Base-by-base conservation (phyloP, 2,113 vertebrate species). In the Condylura cristata region DNA sequence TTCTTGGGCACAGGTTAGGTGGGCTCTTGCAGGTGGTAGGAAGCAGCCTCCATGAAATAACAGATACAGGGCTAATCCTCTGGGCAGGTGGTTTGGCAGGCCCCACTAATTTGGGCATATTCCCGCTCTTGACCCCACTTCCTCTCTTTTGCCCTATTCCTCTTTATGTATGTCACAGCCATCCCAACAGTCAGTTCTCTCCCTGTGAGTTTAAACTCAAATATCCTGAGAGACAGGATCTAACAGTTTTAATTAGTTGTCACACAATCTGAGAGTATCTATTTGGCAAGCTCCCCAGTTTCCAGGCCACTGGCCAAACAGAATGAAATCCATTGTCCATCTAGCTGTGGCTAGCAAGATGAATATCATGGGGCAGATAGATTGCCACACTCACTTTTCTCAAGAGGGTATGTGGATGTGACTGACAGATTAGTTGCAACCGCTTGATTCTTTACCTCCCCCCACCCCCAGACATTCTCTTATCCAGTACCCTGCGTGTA, bases 211-310 rank as follows among this genome's bases (percentile, higher is more conserved):
- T 92, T 74, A 95, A 48, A 87, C 65, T 30, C 82, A 65, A 39
- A 48, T 28, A 80, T 34, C 14, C 53, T 20, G 68, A 85, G 60
- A 81, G 48, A 66, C 46, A 6, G 65, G n/a, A 70, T 63, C 48
- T 65, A 51, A n/a, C 24, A 48, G 48, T 28, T 44, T 76, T 53
- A 17, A 11, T 71, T 78, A 63, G 13, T 63, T 91, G 68, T n/a
- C 56, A 39, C 90, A 89, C 12, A 30, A 8, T 89, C 51, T 41
- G 85, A 46, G 83, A 92, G 83, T 44, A 58, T 34, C 37, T 79
- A 48, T 86, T 74, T 91, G 90, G 68, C 63, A 72, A 83, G 58
- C 60, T 81, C 34, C 93, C 44, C 56, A 80, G 44, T 79, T 89
- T 48, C 81, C 18, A 39, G 30, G n/a, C 46, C 51, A 65, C 28